Evolutionary conservation across 2,888 invertebrate genomes (phyloP), one percentile per base, ranked within the genome.

Genomic region (Lasioglossum morio): DNA sequence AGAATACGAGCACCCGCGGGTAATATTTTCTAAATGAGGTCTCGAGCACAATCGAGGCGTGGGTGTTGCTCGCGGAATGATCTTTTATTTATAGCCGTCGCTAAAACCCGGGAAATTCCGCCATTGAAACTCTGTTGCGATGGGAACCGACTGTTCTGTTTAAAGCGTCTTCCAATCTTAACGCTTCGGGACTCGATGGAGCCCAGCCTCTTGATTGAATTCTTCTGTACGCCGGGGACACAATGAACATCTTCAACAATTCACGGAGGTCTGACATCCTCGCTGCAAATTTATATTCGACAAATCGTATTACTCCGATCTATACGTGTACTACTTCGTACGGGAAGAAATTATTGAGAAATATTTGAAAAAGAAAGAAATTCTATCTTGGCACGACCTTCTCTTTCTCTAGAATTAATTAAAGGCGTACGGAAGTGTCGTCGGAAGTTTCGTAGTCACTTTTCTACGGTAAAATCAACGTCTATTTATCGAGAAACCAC

Each of bases 21-120:
- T 37, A 76, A 63, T 46, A 76, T 76, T 60, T 76, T 23, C 14
- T 46, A 57, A 40, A 40, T 16, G 40, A 27, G 40, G 37, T 30
- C n/a, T 69, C 34, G 27, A 30, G 40, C 70, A 40, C 19, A 70
- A 48, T 70, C 37, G 30, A 19, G 27, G 34, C 30, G 63, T 34
- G 69, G 69, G 69, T 37, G 34, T 69, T 34, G 37, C 34, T 7
- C 27, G 16, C 14, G 53, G 12, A 34, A n/a, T 57, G n/a, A 37
- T 53, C 30, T 53, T 74, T 37, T 37, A 69, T 69, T 69, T 37
- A 69, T 69, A 69, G 19, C 37, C 69, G 69, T 23, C 23, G 19
- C 19, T 66, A 34, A 34, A 66, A 66, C 63, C 63, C 30, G 30
- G 63, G 63, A 66, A 66, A 66, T 19, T 66, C 63, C 19, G 63